Base-by-base conservation (phyloP, 2,113 vertebrate species). In the Tragelaphus imberbis region DNA sequence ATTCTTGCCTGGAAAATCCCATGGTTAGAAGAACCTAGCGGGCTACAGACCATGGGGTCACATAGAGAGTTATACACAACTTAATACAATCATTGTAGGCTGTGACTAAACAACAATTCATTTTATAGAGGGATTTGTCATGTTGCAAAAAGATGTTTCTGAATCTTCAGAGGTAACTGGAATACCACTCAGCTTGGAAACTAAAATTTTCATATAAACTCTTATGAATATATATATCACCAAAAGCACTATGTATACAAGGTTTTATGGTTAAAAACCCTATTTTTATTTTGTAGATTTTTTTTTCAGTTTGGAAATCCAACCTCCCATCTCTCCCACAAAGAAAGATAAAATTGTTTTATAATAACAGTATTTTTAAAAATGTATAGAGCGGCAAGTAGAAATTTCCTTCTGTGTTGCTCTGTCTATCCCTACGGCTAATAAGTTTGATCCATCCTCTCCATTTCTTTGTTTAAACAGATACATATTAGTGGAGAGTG, bases 181-280 rank as follows among this genome's bases (percentile, higher is more conserved):
- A 95, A 49, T 28, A 82, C 5, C n/a, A 93, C 84, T 91, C 28
- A 87, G 90, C 40, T 90, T 92, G n/a, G 68, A 94, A 90, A 90
- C 84, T 25, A 85, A 84, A 65, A 84, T 55, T 56, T 91, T 96
- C n/a, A 13, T 53, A 19, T 61, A 85, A 82, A 68, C 12, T 92
- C 86, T 91, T 44, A 84, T 9, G 13, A 96, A 90, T 23, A 15
- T 5, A 59, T 33, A 11, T 11, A 30, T 79, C 81, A 36, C 10
- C 5, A 36, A 95, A 90, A 85, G 2, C 28, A 40, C 2, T 6
- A 6, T 63, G 15, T 65, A 88, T 55, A 13, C 13, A 94, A 40
- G 12, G 17, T 55, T 91, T 84, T 88, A 81, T 51, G 36, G 16
- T 44, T 80, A 68, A 90, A 27, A 84, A 8, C 15, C 2, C 0